Base-by-base conservation (phyloP, 2,797 vertebrate genomes). In the Tolypeutes matacus region DNA sequence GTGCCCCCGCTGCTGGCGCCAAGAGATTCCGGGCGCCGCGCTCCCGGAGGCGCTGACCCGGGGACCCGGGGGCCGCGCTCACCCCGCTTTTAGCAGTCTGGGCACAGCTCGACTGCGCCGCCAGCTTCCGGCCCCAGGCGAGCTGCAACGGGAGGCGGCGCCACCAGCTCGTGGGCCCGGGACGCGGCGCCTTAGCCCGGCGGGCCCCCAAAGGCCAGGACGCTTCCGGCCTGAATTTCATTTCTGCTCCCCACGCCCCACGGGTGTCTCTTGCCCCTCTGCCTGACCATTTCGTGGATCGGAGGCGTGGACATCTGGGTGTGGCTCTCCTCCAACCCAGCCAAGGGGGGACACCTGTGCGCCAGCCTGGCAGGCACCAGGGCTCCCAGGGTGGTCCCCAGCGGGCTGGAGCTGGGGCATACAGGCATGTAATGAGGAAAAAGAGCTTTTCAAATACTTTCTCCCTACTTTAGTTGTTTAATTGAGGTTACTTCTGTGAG, bases 321-420 rank as follows among this genome's bases (percentile, higher is more conserved):
- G 31, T 39, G 49, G 8, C 46, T 36, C 39, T 34, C 78, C 20
- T 21, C 18, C 12, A 10, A n/a, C 31, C 7, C 53, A 34, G 14
- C 11, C 15, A 34, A 53, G 25, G 27, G 39, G 23, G 34, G 5
- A 9, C 23, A 8, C 9, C 1, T 15, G 60, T 10, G 14, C 3
- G 18, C 17, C 64, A n/a, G 42, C 6, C 1, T 25, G 4, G 51
- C 13, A 10, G 29, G 39, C 34, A 69, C 23, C 51, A 0, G 1
- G 14, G 42, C 27, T 34, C 56, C 39, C 21, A 21, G 73, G 5
- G 0, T 60, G 78, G 0, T 5, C 42, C 2, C 34, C 14, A 2
- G 9, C 0, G 2, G 39, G 65, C 36, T 18, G 64, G n/a, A 29
- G 21, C 39, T 27, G 56, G 21, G 31, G 3, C 0, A 0, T 10